Evolutionary conservation across 2,888 invertebrate species (phyloP), one percentile per base, ranked within the genome.

Genomic region (Caenorhabditis uteleia): DNA sequence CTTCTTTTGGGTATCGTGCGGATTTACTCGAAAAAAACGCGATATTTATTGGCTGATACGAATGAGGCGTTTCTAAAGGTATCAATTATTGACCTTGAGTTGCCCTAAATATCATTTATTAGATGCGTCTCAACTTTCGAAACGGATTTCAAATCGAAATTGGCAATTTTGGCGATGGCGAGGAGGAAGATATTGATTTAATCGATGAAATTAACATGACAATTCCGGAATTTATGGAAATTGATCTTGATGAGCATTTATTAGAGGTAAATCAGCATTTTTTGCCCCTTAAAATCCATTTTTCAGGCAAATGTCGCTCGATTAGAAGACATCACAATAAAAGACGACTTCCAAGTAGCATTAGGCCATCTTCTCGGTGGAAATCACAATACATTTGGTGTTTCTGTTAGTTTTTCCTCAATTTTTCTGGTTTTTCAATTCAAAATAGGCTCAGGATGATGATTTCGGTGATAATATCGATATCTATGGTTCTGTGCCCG

Each of bases 21-120:
- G 75, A 98, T 98, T 75, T 97, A 98, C 86, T 95, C 95, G 0
- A 88, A 97, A 33, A 98, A 98, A 86, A 95, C 97, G 6, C 95
- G 97, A 84, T 98, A 98, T 85, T 87, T 98, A 38, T 86, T 98
- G 58, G 95, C 95, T 44, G 97, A 98, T 85, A 98, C 97, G 85
- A 97, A 97, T 90, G 97, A 98, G 85, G 97, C 97, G 0, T 97
- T 97, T 85, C 94, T 97, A 70, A 97, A 97, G 86, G 97, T 98
- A 80, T 97, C 6, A 14, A 39, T n/a, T n/a, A n/a, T n/a, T n/a
- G n/a, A n/a, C n/a, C n/a, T n/a, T n/a, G n/a, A n/a, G n/a, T n/a
- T n/a, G n/a, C n/a, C n/a, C n/a, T n/a, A n/a, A n/a, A n/a, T 12
- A 26, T 1, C 3, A 8, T 44, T 20, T 34, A 29, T 36, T 40